Evolutionary conservation across 2,888 invertebrate species (phyloP).

Genomic region (Drosophila maculinotata): DNA sequence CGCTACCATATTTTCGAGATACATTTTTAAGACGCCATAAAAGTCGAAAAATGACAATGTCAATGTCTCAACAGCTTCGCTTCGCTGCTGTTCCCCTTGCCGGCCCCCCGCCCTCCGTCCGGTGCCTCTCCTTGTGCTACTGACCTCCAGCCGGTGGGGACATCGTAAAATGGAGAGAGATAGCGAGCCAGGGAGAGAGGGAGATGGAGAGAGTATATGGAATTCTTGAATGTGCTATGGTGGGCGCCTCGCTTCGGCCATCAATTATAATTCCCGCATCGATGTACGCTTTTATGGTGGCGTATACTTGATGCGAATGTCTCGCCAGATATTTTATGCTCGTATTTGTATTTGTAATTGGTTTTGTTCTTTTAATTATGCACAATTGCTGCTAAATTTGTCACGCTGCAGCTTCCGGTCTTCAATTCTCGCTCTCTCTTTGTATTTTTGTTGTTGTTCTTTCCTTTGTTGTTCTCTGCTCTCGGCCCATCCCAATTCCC

Average conservation of each 20-base stretch:
- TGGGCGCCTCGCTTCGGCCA: conserved; percentile 42
- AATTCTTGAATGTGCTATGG: conserved; percentile 14
- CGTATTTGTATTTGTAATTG: conserved; percentile 21
- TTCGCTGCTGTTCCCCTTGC: conserved; percentile 13
- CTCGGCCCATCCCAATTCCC: conserved; percentile 16
- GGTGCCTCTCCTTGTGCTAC: conserved; percentile 60
- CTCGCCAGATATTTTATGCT: conserved; percentile 36
- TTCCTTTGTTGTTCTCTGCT: conserved; percentile 6
- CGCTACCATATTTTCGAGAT: conserved; percentile 61
- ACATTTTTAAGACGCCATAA: conserved; percentile 79
- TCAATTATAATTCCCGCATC: conserved; percentile 63
- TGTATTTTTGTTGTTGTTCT: background rate
- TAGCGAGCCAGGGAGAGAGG: background rate
- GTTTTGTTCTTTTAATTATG: conserved; percentile 58
- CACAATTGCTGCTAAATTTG: conserved; percentile 71
- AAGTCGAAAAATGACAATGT: conserved; percentile 78
- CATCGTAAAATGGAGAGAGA: conserved; percentile 29
- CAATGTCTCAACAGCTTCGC: conserved; percentile 62
- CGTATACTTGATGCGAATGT: conserved; percentile 70
- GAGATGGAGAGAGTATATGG: conserved; percentile 4
- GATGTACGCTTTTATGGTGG: conserved; percentile 64
- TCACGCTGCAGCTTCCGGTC: conserved; percentile 71
- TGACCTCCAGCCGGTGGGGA: conserved; percentile 65
- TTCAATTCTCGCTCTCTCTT: conserved; percentile 33
- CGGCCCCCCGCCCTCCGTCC: conserved; percentile 9